Percentiles rank a stretch among this genome's conserved stretches.
Conservation (phyloP, 1,140 invertebrate genomes). For the Drosophila ambigua region DNA sequence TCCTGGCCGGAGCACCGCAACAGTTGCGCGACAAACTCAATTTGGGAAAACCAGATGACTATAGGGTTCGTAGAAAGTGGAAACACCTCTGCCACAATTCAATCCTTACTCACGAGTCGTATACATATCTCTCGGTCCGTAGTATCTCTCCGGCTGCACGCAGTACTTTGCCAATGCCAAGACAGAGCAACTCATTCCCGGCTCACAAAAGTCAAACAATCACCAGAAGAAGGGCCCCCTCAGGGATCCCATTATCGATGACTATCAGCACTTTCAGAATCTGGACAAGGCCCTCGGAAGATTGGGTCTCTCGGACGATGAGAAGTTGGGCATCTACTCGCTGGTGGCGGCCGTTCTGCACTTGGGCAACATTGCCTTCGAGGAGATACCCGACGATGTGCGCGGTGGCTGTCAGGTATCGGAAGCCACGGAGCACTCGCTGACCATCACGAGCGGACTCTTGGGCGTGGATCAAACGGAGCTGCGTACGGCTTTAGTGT, state of each 20-base stretch:
- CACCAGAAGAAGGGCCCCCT: constrained; percentile 90
- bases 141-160: constrained; percentile 96
- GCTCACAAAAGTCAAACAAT: constrained; percentile 88
- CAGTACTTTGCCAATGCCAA: constrained; percentile 93
- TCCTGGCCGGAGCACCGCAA: constrained; percentile 95
- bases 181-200: constrained; percentile 89
- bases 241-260: constrained; percentile 95
- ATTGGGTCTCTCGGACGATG: constrained; percentile 90
- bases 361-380: constrained; percentile 96
- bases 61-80: constrained; percentile 87
- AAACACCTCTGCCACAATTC: background rate
- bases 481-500: constrained; percentile 92
- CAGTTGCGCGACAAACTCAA: constrained; percentile 90
- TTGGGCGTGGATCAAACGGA: constrained; percentile 94
- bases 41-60: constrained; percentile 94
- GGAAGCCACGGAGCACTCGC: constrained; percentile 86
- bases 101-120: background rate
- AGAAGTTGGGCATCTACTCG: constrained; percentile 91
- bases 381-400: constrained; percentile 95
- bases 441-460: constrained; percentile 89
- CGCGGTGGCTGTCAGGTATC: constrained; percentile 90
- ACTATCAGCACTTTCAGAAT: constrained; percentile 93
- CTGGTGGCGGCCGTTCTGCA: constrained; percentile 96
- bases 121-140: constrained; percentile 57
- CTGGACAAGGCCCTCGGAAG: constrained; percentile 92